Conservation (phyloP, 2,113 vertebrate species). For the Salvelinus alpinus region DNA sequence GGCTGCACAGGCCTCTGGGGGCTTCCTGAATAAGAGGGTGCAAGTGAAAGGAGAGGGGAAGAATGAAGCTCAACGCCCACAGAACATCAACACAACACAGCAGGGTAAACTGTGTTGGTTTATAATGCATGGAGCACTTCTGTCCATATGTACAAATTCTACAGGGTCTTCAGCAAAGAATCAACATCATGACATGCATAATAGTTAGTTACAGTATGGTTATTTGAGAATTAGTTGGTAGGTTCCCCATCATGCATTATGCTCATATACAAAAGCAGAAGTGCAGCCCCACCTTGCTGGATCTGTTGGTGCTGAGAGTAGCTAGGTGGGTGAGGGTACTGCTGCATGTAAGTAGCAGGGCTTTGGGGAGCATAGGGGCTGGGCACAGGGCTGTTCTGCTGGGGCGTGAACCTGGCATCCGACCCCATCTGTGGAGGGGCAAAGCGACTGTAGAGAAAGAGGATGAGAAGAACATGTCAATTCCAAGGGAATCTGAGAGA, state of each 20-base stretch:
- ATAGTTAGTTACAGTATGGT: conserved; percentile 5
- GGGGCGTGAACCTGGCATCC: conserved; percentile 88
- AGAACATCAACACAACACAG: too few species aligned
- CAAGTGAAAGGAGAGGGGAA: too few species aligned
- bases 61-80: too few species aligned
- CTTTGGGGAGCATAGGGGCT: conserved; percentile 98
- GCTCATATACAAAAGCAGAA: not conserved
- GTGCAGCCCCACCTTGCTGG: conserved; percentile 84
- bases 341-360: conserved; percentile 93
- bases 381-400: conserved; percentile 96
- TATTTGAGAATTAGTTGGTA: not conserved
- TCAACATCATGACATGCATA: not conserved
- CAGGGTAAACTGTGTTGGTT: too few species aligned
- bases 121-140: not conserved
- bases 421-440: conserved; percentile 90
- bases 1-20: conserved; percentile 47
- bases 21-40: too few species aligned
- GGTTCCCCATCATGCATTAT: not conserved
- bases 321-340: conserved; percentile 91
- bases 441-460: conserved; percentile 81
- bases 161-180: too few species aligned
- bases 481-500: not conserved
- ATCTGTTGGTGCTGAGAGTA: conserved; percentile 92
- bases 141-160: not conserved
- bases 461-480: not conserved